Conservation (phyloP, 2,888 invertebrate genomes). For the Phymatocera aterrima region DNA sequence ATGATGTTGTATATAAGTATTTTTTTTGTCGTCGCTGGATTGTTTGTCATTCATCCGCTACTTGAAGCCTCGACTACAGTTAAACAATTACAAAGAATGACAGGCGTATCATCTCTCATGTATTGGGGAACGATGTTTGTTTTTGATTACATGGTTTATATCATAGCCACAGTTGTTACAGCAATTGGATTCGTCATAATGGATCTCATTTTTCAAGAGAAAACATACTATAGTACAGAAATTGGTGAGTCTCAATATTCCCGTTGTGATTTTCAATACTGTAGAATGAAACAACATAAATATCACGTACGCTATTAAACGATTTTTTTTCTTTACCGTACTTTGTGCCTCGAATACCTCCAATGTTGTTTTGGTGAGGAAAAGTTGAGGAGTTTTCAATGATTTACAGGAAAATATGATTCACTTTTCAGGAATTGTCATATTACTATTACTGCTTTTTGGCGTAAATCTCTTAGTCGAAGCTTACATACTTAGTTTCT, state of each 20-base stretch:
- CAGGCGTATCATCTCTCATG: constrained; percentile 78
- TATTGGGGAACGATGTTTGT: constrained; percentile 81
- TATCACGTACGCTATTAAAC: neutral
- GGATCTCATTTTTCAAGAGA: constrained; percentile 61
- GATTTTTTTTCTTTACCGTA: neutral
- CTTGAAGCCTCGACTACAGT: constrained; percentile 80
- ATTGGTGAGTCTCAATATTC: constrained; percentile 69
- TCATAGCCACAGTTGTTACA: constrained; percentile 63
- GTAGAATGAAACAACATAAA: neutral
- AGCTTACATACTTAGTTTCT: constrained; percentile 66
- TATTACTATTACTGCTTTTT: constrained; percentile 83
- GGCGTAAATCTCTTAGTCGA: constrained; percentile 79
- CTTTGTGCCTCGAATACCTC: too few relatives aligned
- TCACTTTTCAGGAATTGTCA: constrained; percentile 72
- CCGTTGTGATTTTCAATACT: constrained; percentile 8
- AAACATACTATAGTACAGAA: constrained; percentile 69
- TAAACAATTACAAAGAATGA: constrained; percentile 82
- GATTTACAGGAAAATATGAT: neutral
- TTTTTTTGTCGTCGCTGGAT: constrained; percentile 74
- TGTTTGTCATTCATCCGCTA: constrained; percentile 80
- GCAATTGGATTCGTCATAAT: constrained; percentile 59
- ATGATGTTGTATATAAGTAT: constrained; percentile 70
- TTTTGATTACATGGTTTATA: constrained; percentile 76
- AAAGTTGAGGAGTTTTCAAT: neutral
- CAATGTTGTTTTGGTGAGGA: neutral